phyloP scores from a whole-genome alignment of 2,113 vertebrate genomes.

The Lepisosteus oculatus region DNA sequence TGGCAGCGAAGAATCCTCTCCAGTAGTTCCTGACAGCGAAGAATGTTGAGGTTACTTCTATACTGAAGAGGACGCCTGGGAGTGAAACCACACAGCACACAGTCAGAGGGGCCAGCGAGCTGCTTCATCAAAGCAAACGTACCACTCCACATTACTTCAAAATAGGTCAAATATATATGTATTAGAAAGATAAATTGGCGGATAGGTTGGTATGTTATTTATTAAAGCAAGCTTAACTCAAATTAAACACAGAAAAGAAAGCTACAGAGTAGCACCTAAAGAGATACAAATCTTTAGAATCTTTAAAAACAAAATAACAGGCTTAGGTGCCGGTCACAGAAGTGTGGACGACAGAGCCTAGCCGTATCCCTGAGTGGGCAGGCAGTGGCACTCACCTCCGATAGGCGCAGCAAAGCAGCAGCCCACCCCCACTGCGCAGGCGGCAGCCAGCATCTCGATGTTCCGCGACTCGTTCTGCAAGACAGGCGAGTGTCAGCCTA shows the following conservation, averaged over 20 bases:
- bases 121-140: background rate
- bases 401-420: slow-evolving; percentile 93
- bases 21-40: slow-evolving; percentile 97
- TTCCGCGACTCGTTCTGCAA: slow-evolving; percentile 87
- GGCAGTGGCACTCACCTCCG: slow-evolving; percentile 72
- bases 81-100: slow-evolving; percentile 6
- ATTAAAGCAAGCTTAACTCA: too few species aligned
- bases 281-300: too few species aligned
- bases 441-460: slow-evolving; percentile 90
- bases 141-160: too few species aligned
- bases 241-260: too few species aligned
- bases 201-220: too few species aligned
- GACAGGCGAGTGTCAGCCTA: background rate
- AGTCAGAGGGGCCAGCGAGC: background rate
- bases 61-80: slow-evolving; percentile 93
- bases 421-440: slow-evolving; percentile 88
- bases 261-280: too few species aligned
- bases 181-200: too few species aligned
- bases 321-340: too few species aligned
- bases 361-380: too few species aligned
- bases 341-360: too few species aligned
- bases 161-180: too few species aligned
- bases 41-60: slow-evolving; percentile 96
- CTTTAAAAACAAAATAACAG: too few species aligned
- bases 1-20: slow-evolving; percentile 96